Evolutionary conservation across 2,113 vertebrate species (phyloP).

Genomic region (Calonectris borealis): DNA sequence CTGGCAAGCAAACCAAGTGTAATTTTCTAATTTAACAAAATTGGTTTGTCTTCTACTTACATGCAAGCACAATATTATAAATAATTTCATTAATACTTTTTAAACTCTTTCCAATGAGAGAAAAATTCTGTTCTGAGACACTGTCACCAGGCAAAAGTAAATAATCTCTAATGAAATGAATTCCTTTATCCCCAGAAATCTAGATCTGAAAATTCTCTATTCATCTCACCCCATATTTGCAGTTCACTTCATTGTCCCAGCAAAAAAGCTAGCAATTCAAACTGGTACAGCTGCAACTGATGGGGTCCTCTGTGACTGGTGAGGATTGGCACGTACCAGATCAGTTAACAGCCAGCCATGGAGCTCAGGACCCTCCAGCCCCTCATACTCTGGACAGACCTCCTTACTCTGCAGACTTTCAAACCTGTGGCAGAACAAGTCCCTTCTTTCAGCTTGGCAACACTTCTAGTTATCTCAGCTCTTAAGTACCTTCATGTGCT

Average conservation of each 20-base stretch:
- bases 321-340: neutral
- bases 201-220: neutral
- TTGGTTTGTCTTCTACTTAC: neutral
- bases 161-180: neutral
- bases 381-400: neutral
- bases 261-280: neutral
- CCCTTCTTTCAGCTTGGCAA: neutral
- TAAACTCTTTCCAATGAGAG: neutral
- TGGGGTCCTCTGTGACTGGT: neutral
- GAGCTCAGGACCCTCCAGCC: neutral
- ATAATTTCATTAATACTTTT: neutral
- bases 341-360: neutral
- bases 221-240: neutral
- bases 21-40: neutral
- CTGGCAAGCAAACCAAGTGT: neutral
- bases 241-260: neutral
- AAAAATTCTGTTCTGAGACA: neutral
- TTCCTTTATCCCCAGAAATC: neutral
- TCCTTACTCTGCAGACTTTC: neutral
- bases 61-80: neutral
- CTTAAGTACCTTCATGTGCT: neutral
- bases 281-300: neutral
- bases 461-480: neutral
- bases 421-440: neutral
- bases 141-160: neutral